Conservation (phyloP, 2,888 invertebrate genomes). For the Lepidochrysops patricia region DNA sequence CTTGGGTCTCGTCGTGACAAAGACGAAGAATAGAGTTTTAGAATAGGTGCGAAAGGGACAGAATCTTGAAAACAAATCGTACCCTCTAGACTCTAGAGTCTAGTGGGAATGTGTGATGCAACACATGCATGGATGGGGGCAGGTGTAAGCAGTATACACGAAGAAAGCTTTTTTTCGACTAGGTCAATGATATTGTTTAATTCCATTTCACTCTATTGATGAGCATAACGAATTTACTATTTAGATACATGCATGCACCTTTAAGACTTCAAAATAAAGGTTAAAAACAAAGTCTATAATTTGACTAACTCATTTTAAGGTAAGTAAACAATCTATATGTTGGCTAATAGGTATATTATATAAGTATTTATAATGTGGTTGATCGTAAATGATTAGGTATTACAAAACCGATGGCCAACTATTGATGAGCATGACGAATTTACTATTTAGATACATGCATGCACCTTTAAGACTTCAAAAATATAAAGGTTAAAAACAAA, state of each 20-base stretch:
- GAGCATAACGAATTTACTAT: background rate
- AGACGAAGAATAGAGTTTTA: constrained; percentile 32
- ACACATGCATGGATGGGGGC: constrained; percentile 44
- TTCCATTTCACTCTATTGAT: background rate
- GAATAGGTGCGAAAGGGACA: constrained; percentile 40
- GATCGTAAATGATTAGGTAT: no score
- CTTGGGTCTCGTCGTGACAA: constrained; percentile 44
- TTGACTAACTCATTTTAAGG: no score
- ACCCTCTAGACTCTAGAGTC: no score
- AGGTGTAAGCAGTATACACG: constrained; percentile 59
- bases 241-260: no score
- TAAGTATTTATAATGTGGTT: no score
- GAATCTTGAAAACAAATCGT: constrained; percentile 54
- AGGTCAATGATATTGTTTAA: constrained; percentile 41
- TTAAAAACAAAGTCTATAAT: background rate
- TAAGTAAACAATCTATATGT: no score
- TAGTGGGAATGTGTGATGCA: constrained; percentile 55
- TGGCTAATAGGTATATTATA: no score
- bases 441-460: background rate
- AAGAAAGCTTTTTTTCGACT: constrained; percentile 51
- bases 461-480: no score
- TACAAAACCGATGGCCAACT: no score
- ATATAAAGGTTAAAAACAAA: background rate
- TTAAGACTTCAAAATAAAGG: no score
- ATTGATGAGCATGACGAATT: background rate